Base-by-base conservation (phyloP, 2,888 invertebrate genomes). In the Harpalus rufipes region DNA sequence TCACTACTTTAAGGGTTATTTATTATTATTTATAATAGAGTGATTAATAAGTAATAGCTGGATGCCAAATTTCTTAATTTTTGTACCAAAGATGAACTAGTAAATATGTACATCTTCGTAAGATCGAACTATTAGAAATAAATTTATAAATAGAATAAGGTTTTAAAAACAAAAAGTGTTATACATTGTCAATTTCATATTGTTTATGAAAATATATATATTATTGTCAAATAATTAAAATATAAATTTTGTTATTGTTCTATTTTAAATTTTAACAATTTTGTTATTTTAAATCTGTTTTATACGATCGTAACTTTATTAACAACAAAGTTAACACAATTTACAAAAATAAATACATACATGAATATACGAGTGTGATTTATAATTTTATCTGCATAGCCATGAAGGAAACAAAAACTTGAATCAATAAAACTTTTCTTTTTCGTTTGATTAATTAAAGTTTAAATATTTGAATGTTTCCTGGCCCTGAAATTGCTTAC, bases 71-170 rank as follows among this genome's bases (percentile, higher is more conserved):
- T 76, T 83, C 25, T 56, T 68, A 81, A 72, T 81, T 83, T 76
- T 82, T 83, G 76, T 83, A 84, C 84, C 63, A 83, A 83, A 76
- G 61, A 76, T 32, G 58, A 39, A 59, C 83, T 83, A 83, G 83
- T 83, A 76, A 83, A 61, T 83, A 82, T 32, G 32, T 32, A 32
- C 32, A 32, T 32, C 32, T 32, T 32, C 56, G 6, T 32, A 63
- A 63, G 16, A 81, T 68, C 68, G 32, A 68, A 68, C n/a, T 39
- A 68, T 63, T 63, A 74, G 44, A 74, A n/a, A 10, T 14, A 44
- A 72, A 72, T 41, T 44, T 74, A 74, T 74, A 6, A 41, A 39
- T 68, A 63, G 44, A 51, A 32, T 68, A 68, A 68, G 18, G 16
- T 74, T 74, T 74, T 3, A 68, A 14, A 59, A 14, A n/a, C 14